Percentiles rank a stretch among this genome's conserved stretches.
phyloP scores from a whole-genome alignment of 2,113 vertebrate genomes.

The Alces alces region DNA sequence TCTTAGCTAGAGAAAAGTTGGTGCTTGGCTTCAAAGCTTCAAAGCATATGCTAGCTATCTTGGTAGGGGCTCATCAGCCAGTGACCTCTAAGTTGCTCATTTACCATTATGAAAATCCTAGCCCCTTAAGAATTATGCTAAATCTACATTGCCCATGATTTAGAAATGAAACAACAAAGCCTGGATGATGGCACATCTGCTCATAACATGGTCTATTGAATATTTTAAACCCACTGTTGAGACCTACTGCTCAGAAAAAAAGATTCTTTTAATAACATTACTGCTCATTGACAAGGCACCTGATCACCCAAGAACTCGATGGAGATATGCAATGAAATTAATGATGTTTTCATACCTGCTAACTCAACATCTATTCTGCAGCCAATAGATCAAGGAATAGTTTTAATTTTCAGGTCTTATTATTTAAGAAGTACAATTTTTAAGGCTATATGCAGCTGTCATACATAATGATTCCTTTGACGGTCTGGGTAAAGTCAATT shows the following conservation, averaged over 20 bases:
- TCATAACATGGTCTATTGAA: neutral
- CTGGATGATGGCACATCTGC: neutral
- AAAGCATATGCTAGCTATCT: neutral
- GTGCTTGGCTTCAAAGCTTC: neutral
- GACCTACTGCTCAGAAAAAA: neutral
- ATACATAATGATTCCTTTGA: neutral
- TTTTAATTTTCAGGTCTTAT: neutral
- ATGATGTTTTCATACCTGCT: neutral
- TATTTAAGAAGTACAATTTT: neutral
- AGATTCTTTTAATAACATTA: neutral
- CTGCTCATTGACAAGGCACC: neutral
- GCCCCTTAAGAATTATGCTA: neutral
- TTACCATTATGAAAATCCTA: neutral
- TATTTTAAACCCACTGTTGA: neutral
- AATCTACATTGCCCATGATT: neutral
- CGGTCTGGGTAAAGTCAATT: neutral
- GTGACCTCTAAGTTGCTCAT: neutral
- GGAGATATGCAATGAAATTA: neutral
- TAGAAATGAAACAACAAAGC: neutral
- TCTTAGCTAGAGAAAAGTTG: neutral
- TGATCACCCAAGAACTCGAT: neutral
- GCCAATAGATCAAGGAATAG: neutral
- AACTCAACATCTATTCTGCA: neutral
- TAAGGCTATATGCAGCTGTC: neutral
- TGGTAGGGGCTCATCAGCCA: neutral